phyloP scores from a whole-genome alignment of 2,797 vertebrate species.

The Xiphorhynchus erythropygius region DNA sequence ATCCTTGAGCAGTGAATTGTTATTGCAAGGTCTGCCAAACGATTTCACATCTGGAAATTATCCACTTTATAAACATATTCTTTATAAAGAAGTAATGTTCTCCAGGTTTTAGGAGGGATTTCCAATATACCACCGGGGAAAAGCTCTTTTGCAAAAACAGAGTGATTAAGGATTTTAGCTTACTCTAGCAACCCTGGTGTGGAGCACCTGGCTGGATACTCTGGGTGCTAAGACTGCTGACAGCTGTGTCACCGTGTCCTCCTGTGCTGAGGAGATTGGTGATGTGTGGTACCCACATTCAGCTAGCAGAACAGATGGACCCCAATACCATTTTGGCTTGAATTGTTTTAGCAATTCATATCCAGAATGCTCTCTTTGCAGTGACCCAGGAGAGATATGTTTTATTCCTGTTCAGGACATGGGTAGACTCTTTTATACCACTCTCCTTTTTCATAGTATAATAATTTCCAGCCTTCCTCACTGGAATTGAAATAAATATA shows the following conservation, averaged over 20 bases:
- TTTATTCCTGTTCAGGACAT: not conserved
- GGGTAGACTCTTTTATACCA: not conserved
- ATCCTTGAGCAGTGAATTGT: not conserved
- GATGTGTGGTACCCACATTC: not conserved
- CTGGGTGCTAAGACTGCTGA: not conserved
- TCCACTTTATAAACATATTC: conserved; percentile 16
- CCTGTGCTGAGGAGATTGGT: not conserved
- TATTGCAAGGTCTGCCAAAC: conserved; percentile 17
- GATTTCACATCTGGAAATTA: conserved; percentile 41
- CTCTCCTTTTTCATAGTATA: not conserved
- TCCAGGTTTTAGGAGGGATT: conserved; percentile 3
- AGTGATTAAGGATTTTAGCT: not conserved
- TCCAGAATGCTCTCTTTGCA: not conserved
- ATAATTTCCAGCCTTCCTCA: conserved; percentile 17
- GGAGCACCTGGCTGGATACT: not conserved
- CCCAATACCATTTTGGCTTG: not conserved
- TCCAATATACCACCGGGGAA: not conserved
- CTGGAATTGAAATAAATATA: not conserved
- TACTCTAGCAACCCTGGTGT: not conserved
- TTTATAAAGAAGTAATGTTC: conserved; percentile 22
- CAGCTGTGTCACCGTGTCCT: not conserved
- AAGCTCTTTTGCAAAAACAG: not conserved
- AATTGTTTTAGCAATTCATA: not conserved
- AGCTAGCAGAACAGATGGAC: not conserved
- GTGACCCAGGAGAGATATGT: not conserved